These are phyloP conservation scores for Seira ritae DNA, from an alignment of 2,888 invertebrate genomes.

Conservation along the genomic window DNA sequence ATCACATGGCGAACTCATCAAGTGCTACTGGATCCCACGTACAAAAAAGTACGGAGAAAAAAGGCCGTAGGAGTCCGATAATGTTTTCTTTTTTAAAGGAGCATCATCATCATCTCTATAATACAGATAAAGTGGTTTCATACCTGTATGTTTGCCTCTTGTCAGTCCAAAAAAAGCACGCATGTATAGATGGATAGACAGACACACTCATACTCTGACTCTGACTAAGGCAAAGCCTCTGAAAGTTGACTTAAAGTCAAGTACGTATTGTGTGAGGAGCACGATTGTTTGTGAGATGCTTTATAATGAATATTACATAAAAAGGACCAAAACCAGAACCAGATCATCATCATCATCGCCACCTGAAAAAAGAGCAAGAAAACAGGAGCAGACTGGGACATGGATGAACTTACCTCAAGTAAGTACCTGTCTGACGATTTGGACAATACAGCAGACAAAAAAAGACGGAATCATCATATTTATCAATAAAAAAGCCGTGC, in stretches of 20 bases:
- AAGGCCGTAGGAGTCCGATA: constrained; percentile 45
- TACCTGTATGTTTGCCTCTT: constrained; percentile 43
- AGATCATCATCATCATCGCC: constrained; percentile 19
- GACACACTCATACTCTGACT: neutral
- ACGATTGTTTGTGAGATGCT: neutral
- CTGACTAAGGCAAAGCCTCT: neutral
- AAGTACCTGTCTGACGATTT: constrained; percentile 46
- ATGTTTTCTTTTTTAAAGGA: constrained; percentile 52
- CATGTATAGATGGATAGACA: neutral
- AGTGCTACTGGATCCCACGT: constrained; percentile 72
- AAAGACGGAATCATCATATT: neutral
- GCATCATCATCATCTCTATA: constrained; percentile 24
- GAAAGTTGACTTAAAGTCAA: constrained; percentile 1
- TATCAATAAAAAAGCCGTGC: neutral
- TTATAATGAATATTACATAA: constrained; percentile 15
- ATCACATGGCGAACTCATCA: constrained; percentile 71
- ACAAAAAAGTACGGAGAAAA: constrained; percentile 56
- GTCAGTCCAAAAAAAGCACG: constrained; percentile 21
- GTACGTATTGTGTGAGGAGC: neutral
- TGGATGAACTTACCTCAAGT: constrained; percentile 18
- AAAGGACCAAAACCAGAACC: constrained; percentile 16
- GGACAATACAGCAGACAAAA: constrained; percentile 1
- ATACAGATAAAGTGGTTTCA: constrained; percentile 17
- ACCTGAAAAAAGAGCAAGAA: constrained; percentile 13
- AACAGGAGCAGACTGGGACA: constrained; percentile 19